Evolutionary conservation across 2,113 vertebrate genomes (phyloP).

Genomic region (Melanotaenia duboulayi): DNA sequence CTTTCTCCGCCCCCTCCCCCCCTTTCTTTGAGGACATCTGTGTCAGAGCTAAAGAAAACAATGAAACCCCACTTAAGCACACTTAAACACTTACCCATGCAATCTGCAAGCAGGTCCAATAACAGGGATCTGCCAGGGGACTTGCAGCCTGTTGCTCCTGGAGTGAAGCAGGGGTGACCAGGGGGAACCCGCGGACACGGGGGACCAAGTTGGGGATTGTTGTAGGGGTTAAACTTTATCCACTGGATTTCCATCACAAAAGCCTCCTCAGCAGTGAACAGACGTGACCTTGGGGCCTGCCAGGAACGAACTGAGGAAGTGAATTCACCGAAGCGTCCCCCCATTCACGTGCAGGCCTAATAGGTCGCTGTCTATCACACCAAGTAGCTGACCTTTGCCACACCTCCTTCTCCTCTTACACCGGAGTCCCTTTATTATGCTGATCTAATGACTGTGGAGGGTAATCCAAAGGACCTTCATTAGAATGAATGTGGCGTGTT

Average conservation of each 20-base stretch:
- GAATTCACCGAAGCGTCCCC: conserved; percentile 54
- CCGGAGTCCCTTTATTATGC: conserved; percentile 75
- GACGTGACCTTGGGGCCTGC: conserved; percentile 78
- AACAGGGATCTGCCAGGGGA: conserved; percentile 43
- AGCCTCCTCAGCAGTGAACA: conserved; percentile 63
- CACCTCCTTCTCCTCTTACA: conserved; percentile 48
- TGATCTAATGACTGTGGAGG: conserved; percentile 76
- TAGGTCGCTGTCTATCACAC: conserved; percentile 70
- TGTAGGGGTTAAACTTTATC: conserved; percentile 74
- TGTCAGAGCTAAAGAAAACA: conserved; percentile 56
- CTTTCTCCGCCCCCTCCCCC: neutral
- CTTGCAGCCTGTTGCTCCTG: conserved; percentile 36
- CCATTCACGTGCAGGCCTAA: conserved; percentile 69
- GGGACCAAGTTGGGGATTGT: conserved; percentile 67
- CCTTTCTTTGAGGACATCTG: conserved; percentile 47
- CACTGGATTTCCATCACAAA: conserved; percentile 82
- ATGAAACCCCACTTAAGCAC: conserved; percentile 49
- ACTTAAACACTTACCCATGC: conserved; percentile 55
- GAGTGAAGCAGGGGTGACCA: conserved; percentile 29
- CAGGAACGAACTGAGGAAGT: conserved; percentile 74
- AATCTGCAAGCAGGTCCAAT: conserved; percentile 37
- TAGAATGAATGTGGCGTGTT: conserved; percentile 57
- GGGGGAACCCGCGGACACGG: conserved; percentile 26
- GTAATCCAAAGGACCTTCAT: conserved; percentile 65
- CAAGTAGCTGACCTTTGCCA: conserved; percentile 33